phyloP scores from a whole-genome alignment of 2,888 invertebrate genomes.

The Folsomia candida region DNA sequence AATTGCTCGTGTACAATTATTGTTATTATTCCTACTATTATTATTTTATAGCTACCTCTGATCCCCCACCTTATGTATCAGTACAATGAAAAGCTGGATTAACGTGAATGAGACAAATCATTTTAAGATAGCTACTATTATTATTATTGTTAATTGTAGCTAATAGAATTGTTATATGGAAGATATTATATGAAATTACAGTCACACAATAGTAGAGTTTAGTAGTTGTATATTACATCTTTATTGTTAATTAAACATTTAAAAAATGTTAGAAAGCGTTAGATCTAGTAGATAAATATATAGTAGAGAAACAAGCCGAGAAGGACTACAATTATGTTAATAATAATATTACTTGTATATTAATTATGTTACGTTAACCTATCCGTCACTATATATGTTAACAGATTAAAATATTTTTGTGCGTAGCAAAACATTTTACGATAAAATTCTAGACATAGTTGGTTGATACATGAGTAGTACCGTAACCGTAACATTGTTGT shows the following conservation, averaged over 20 bases:
- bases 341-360: background rate
- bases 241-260: conserved; percentile 3
- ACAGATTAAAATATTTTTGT: conserved; percentile 3
- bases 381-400: background rate
- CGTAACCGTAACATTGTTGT: conserved; percentile 5
- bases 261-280: background rate
- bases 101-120: conserved; percentile 7
- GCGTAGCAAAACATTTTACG: background rate
- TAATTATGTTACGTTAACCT: background rate
- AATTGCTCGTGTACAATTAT: too few species aligned
- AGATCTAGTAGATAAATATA: too few species aligned
- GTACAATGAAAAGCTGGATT: background rate
- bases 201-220: background rate
- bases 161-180: conserved; percentile 5
- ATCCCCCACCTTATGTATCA: background rate
- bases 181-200: conserved; percentile 6
- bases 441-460: background rate
- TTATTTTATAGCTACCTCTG: background rate
- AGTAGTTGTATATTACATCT: background rate
- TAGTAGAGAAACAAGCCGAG: background rate
- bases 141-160: background rate
- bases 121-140: conserved; percentile 1
- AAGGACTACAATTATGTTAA: too few species aligned
- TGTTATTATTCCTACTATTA: too few species aligned
- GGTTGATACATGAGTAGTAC: background rate